Percentiles rank a stretch among this genome's conserved stretches.
These are phyloP conservation scores for Drosophila azteca DNA, from an alignment of 1,140 invertebrate genomes.

Conservation along the genomic window DNA sequence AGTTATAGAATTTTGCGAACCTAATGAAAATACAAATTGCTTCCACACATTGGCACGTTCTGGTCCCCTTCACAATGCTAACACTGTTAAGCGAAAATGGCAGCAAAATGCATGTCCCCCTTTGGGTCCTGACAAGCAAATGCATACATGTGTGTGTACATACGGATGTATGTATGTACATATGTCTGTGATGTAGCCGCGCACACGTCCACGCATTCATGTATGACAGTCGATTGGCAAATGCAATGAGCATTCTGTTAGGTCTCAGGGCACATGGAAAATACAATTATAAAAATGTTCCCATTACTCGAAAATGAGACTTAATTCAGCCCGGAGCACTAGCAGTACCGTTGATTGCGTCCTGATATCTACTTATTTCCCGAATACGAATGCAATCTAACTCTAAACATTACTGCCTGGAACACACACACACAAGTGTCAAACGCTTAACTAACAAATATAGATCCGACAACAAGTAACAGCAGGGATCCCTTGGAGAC, in stretches of 20 bases:
- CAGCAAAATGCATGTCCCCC: conserved; percentile 1
- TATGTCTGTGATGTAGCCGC: not conserved
- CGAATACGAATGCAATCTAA: too few species aligned
- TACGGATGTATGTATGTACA: too few species aligned
- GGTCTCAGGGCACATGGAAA: conserved; percentile 38
- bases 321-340: too few species aligned
- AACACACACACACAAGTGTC: too few species aligned
- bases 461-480: not conserved
- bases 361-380: too few species aligned
- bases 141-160: not conserved
- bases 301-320: conserved; percentile 10
- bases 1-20: conserved; percentile 49
- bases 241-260: conserved; percentile 21
- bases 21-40: conserved; percentile 73
- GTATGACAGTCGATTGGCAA: conserved; percentile 30
- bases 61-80: conserved; percentile 34
- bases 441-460: too few species aligned
- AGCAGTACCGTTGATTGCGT: too few species aligned
- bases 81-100: conserved; percentile 32
- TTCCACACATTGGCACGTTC: conserved; percentile 66
- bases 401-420: too few species aligned
- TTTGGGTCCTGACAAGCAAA: not conserved
- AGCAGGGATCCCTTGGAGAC: not conserved
- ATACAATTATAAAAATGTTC: conserved; percentile 56
- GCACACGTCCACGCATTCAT: conserved; percentile 20